Base-by-base conservation (phyloP, 2,888 invertebrate species). In the Endomychus coccineus region DNA sequence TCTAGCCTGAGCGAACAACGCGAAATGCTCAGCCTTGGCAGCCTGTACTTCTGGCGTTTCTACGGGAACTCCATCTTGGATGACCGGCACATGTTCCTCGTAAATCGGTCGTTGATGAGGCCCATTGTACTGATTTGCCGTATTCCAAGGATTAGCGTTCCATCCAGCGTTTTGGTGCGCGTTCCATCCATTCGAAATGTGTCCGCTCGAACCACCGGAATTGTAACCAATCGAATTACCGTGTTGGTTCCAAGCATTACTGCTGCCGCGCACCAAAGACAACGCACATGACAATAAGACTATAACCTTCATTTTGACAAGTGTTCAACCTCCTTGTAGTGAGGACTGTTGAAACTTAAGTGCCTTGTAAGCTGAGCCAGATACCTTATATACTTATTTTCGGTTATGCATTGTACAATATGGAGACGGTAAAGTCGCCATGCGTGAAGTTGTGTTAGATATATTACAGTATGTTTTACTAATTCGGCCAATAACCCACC, bases 11-110 rank as follows among this genome's bases (percentile, higher is more conserved):
- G 34, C 30, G 22, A 41, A 45, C 11, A 44, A 45, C 16, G 31
- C 34, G 11, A 44, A 48, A 23, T 45, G 45, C 5, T 36, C 34
- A 22, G 35, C 39, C 31, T 44, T 48, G 16, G 48, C 48, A 3
- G 43, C 43, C 23, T 46, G 45, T 4, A 48, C 48, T 27, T 48
- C 48, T 0, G 48, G 46, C 1, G 48, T 48, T 23, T 48, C 48
- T 5, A 43, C 34, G 3, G 48, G 48, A 3, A 48, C 48, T 9
- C 48, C 48, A 25, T 48, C 34, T 6, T 41, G 28, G 27, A 48
- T 48, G 7, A 44, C 38, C 6, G 48, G 48, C 3, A 48, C 32
- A 19, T 42, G 36, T 19, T 37, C 16, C 1, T 30, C 30, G 23
- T 36, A 29, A 10, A 17, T 19, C 6, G 21, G 5, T n/a, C 9